A percentile compares a stretch with the other conserved stretches of the same genome.
These are phyloP conservation scores for Oscheius sp. DNA, from an alignment of 2,888 invertebrate species.

Conservation along the genomic window DNA sequence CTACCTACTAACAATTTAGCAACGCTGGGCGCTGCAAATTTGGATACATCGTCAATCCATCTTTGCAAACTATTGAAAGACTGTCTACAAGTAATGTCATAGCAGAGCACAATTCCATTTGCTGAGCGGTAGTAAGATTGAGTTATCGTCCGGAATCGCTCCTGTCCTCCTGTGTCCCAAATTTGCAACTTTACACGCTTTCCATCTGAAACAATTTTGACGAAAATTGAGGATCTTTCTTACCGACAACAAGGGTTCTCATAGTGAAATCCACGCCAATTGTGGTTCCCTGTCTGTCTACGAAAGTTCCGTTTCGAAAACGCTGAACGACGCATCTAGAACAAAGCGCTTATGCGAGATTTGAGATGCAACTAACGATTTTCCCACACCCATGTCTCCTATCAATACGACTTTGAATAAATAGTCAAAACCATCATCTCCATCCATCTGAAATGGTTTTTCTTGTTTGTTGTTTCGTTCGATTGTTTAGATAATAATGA, in stretches of 20 bases:
- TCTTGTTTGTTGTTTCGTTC: neutral
- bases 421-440: slow-evolving; percentile 79
- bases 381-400: slow-evolving; percentile 71
- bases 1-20: slow-evolving; percentile 87
- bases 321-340: slow-evolving; percentile 85
- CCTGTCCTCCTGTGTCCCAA: slow-evolving; percentile 97
- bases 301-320: slow-evolving; percentile 92
- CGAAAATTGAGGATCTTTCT: neutral
- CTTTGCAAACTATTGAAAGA: slow-evolving; percentile 87
- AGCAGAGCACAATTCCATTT: slow-evolving; percentile 95
- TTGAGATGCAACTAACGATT: slow-evolving; percentile 78
- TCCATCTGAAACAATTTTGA: slow-evolving; percentile 76
- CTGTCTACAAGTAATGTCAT: slow-evolving; percentile 91
- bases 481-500: neutral
- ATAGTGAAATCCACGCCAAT: slow-evolving; percentile 98
- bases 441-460: slow-evolving; percentile 47
- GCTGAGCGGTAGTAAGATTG: slow-evolving; percentile 83
- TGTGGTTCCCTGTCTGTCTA: slow-evolving; percentile 92
- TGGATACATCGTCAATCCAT: slow-evolving; percentile 94
- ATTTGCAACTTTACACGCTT: slow-evolving; percentile 92
- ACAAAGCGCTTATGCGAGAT: neutral
- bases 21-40: slow-evolving; percentile 90
- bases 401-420: slow-evolving; percentile 67
- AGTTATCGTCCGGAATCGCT: slow-evolving; percentile 87
- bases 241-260: slow-evolving; percentile 89